A percentile compares a stretch with the other conserved stretches of the same genome.
Conservation (phyloP, 2,888 invertebrate genomes). For the Mimas tiliae region DNA sequence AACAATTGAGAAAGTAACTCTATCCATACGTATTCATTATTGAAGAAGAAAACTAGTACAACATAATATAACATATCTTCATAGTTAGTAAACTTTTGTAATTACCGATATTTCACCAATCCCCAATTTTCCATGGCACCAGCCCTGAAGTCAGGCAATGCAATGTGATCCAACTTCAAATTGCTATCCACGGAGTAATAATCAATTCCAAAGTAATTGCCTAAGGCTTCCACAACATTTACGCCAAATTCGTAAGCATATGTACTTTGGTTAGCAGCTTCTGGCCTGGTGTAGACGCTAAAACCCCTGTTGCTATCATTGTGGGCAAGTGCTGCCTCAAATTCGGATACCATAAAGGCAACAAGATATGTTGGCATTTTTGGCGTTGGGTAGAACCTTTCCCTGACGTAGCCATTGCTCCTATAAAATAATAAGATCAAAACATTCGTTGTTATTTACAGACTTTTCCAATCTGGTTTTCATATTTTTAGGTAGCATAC, state of each 20-base stretch:
- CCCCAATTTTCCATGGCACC: constrained; percentile 98
- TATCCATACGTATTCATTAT: too few relatives aligned
- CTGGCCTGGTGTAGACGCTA: constrained; percentile 88
- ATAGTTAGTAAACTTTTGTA: not conserved
- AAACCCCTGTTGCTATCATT: constrained; percentile 63
- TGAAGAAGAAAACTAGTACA: too few relatives aligned
- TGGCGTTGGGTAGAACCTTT: constrained; percentile 86
- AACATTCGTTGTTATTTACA: not conserved
- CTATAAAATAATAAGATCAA: constrained; percentile 50
- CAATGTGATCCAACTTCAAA: constrained; percentile 93
- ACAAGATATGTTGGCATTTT: constrained; percentile 93
- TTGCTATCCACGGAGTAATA: constrained; percentile 83
- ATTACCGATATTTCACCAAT: constrained; percentile 90
- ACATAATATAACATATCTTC: too few relatives aligned
- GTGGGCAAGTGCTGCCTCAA: constrained; percentile 67
- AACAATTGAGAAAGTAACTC: too few relatives aligned
- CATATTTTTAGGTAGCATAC: not conserved
- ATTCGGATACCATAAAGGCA: constrained; percentile 92
- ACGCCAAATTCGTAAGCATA: constrained; percentile 87
- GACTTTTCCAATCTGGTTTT: not conserved
- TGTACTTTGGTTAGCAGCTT: constrained; percentile 86
- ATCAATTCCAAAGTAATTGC: constrained; percentile 84
- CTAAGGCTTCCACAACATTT: constrained; percentile 76
- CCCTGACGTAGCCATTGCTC: constrained; percentile 85
- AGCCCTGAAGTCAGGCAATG: constrained; percentile 92